Base-by-base conservation (phyloP, 2,797 vertebrate species). In the Myotis findleyi region DNA sequence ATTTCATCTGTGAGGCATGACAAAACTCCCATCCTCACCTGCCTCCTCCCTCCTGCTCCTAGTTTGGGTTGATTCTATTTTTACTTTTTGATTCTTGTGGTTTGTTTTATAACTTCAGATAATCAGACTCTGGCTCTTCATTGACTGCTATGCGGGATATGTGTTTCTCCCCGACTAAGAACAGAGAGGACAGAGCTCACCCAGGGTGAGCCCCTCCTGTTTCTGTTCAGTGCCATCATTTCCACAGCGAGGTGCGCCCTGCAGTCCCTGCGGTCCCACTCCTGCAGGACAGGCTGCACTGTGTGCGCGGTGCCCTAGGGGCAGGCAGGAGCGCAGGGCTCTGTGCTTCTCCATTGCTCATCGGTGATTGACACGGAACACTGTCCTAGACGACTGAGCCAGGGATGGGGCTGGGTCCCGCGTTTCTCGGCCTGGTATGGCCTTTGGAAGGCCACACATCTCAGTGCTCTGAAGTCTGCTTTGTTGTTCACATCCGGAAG, bases 1-100 rank as follows among this genome's bases (percentile, higher is more conserved):
- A 5, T 16, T 7, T 21, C 17, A 1, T 23, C 71, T 36, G 5
- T 8, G 88, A 88, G 38, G 11, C 0, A 3, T 6, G 77, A 23
- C 13, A 2, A 0, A 33, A 18, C 49, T 5, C 2, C 23, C 23
- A 16, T 3, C 1, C 18, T 44, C 66, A 2, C 9, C 6, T n/a
- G 79, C 47, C 33, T 30, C 30, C 21, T 79, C 27, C 25, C 20
- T 11, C 27, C 14, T 4, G 2, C 36, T 21, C 38, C 44, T 36
- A 5, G 0, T 36, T 33, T 62, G 23, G 13, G 10, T 14, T 36
- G 25, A 10, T 59, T 80, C 18, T 33, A 33, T 49, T 93, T 85
- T 76, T 68, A 18, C 23, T 69, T 73, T 53, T 66, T 16, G 41
- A 47, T 68, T 36, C 41, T 47, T 49, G 3, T 62, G 30, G 5